phyloP scores from a whole-genome alignment of 2,797 vertebrate species.

The Phataginus tetradactyla region DNA sequence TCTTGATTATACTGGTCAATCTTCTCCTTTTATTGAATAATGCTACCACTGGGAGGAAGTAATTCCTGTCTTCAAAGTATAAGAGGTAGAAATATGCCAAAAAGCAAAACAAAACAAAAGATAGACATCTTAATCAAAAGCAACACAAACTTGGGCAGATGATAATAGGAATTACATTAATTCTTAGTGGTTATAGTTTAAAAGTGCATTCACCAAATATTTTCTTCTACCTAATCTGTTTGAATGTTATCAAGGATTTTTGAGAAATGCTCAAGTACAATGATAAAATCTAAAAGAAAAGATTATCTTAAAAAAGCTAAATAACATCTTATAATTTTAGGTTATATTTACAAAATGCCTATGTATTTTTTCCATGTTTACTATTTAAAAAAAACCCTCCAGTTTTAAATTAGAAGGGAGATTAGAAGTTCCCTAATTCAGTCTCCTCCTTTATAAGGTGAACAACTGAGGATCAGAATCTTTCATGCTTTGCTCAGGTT shows the following conservation, averaged over 20 bases:
- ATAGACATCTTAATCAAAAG: neutral
- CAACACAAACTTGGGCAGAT: neutral
- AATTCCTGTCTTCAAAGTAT: neutral
- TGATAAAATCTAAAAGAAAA: slow-evolving; percentile 47
- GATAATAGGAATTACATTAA: neutral
- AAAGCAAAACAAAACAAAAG: neutral
- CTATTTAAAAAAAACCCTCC: neutral
- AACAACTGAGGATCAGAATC: neutral
- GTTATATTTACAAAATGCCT: neutral
- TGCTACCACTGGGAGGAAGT: neutral
- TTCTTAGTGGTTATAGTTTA: neutral
- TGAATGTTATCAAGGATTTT: neutral
- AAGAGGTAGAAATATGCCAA: neutral
- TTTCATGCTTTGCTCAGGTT: neutral
- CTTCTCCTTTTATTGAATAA: slow-evolving; percentile 13
- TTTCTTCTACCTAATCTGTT: slow-evolving; percentile 10
- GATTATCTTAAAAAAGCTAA: slow-evolving; percentile 38
- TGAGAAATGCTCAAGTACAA: slow-evolving; percentile 29
- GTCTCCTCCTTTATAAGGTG: neutral
- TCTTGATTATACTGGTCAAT: slow-evolving; percentile 31
- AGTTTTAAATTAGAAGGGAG: slow-evolving; percentile 22
- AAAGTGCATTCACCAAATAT: slow-evolving; percentile 1
- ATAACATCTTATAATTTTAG: slow-evolving; percentile 20
- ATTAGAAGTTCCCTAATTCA: slow-evolving; percentile 1
- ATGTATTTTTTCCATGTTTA: neutral